Conservation (phyloP, 53 echinoderm and acorn worm species). For the Astropecten irregularis region DNA sequence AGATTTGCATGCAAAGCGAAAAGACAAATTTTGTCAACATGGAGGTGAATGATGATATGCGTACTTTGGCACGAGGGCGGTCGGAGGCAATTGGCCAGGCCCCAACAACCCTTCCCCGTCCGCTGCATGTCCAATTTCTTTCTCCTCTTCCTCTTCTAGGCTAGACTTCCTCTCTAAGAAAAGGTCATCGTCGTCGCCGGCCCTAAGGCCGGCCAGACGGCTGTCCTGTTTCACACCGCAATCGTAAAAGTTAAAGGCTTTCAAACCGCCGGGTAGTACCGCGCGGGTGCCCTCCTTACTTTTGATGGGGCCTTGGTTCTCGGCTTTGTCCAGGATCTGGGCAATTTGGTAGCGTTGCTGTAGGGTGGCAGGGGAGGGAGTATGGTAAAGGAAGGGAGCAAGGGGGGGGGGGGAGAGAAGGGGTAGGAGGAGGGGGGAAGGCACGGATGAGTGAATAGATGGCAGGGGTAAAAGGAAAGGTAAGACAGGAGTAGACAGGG, state of each 20-base stretch:
- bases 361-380: background rate
- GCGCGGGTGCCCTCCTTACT: constrained; percentile 66
- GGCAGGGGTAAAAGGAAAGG: background rate
- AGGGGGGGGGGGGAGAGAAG: background rate
- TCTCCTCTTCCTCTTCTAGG: constrained; percentile 6
- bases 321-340: constrained; percentile 83
- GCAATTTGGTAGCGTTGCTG: constrained; percentile 92
- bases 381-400: background rate
- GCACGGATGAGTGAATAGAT: background rate
- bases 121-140: too few relatives aligned
- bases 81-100: background rate
- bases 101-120: too few relatives aligned
- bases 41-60: too few relatives aligned
- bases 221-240: constrained; percentile 10
- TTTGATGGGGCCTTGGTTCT: constrained; percentile 67
- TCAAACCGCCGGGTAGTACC: constrained; percentile 32
- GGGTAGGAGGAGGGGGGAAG: background rate
- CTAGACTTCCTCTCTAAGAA: background rate
- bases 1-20: too few relatives aligned
- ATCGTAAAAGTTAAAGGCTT: constrained; percentile 68
- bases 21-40: too few relatives aligned
- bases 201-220: background rate
- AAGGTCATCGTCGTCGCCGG: background rate
- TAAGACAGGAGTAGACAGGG: too few relatives aligned
- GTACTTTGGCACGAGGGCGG: constrained; percentile 24